phyloP scores from a whole-genome alignment of 2,113 vertebrate genomes.

The Aix galericulata region DNA sequence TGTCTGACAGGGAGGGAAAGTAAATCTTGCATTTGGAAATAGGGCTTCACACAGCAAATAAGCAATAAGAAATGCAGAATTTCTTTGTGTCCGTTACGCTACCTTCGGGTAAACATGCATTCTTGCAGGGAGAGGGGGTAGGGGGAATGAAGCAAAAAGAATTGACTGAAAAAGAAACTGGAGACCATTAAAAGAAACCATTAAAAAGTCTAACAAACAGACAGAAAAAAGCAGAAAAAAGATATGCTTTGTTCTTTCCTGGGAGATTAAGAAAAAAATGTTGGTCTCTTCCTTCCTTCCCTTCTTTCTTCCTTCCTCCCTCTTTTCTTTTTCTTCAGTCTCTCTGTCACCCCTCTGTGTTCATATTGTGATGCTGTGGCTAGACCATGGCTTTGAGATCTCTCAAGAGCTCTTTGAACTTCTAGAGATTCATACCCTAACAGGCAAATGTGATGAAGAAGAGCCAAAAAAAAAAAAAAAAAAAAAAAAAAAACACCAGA shows the following conservation, averaged over 20 bases:
- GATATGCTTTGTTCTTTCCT: neutral
- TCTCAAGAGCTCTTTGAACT: neutral
- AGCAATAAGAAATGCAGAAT: neutral
- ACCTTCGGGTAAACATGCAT: neutral
- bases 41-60: neutral
- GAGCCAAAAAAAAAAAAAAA: neutral
- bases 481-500: no score
- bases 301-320: neutral
- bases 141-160: neutral
- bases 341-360: neutral
- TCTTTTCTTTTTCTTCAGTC: neutral
- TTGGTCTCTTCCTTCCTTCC: neutral
- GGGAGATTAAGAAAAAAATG: neutral
- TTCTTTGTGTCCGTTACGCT: neutral
- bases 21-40: slow-evolving; percentile 18
- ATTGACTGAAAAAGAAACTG: neutral
- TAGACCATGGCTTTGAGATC: neutral
- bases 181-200: neutral
- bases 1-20: slow-evolving; percentile 5
- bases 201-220: neutral
- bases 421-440: neutral
- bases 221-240: neutral
- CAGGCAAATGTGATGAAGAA: neutral
- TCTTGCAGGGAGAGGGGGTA: neutral
- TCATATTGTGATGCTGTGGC: neutral